phyloP scores from a whole-genome alignment of 2,888 invertebrate species.

The Geophilus truncorum region DNA sequence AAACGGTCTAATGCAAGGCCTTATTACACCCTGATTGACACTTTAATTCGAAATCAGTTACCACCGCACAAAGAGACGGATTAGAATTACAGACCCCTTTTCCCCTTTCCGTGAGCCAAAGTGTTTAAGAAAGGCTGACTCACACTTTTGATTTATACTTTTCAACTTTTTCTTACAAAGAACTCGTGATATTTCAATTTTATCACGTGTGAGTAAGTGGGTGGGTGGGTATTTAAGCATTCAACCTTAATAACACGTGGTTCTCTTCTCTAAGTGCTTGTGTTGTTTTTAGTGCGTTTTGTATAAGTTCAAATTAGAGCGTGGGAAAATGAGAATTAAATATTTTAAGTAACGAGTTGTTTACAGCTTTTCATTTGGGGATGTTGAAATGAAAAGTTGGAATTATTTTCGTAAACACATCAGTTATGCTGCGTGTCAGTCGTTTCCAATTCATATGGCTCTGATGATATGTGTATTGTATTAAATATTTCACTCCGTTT shows the following conservation, averaged over 20 bases:
- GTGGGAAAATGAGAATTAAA: neutral
- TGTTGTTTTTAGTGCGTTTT: neutral
- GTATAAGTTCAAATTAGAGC: neutral
- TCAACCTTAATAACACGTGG: neutral
- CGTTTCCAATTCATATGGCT: too few species aligned
- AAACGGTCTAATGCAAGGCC: slow-evolving; percentile 8
- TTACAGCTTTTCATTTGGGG: too few species aligned
- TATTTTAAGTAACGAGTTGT: too few species aligned
- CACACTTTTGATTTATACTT: neutral
- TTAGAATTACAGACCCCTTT: neutral
- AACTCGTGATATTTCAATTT: neutral
- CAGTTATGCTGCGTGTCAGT: too few species aligned
- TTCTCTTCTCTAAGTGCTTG: neutral
- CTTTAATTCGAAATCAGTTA: slow-evolving; percentile 5
- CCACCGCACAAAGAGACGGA: neutral
- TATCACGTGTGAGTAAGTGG: too few species aligned
- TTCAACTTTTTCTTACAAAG: neutral
- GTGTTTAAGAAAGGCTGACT: neutral
- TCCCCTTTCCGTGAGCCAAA: neutral
- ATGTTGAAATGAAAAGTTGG: too few species aligned
- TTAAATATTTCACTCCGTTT: too few species aligned
- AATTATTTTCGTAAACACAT: too few species aligned
- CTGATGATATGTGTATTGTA: too few species aligned
- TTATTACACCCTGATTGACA: slow-evolving; percentile 19
- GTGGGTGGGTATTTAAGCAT: neutral